Evolutionary conservation across 2,797 vertebrate species (phyloP), one percentile per base, ranked within the genome.

Genomic region (Rhadinocentrus ornatus): DNA sequence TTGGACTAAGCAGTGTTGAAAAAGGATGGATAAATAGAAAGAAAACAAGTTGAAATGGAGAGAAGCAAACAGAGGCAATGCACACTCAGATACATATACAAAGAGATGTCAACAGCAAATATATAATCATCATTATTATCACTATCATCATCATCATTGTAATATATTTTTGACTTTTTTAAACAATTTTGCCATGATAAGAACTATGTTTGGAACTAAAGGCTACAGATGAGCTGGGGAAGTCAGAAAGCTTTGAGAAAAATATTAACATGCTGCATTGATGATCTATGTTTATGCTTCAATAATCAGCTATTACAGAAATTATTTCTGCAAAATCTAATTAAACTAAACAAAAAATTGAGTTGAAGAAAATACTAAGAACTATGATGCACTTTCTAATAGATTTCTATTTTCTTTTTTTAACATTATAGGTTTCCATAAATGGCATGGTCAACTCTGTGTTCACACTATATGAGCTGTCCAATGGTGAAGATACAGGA

Each of bases 371-470:
- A 34, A 13, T n/a, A 31, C 15, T 12, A 2, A 26, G 20, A n/a
- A 46, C 44, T 46, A n/a, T 12, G 26, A 29, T 26, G 52, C 24
- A 53, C 27, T 56, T 27, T 44, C 27, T 32, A 66, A 46, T 3
- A 60, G 24, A 70, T 7, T 3, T 1, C 52, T 57, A 2, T 35
- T 69, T 18, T 73, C 18, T 24, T 66, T 53, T 4, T 71, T 26
- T 2, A 0, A 56, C 15, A 8, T 73, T 82, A 27, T 69, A 99
- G 98, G 95, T 99, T 81, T 96, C 95, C 3, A 97, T 85, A 92
- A 97, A 94, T 0, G 96, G 97, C 44, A 93, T 98, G 95, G 94
- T 95, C 85, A 98, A 98, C 90, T 96, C 97, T 0, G 98, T 99
- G 56, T 98, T 98, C 83, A 99, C 98, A 0, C 93, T 99, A 34